Evolutionary conservation across 2,888 invertebrate species (phyloP).

Genomic region (Tenthredo livida): DNA sequence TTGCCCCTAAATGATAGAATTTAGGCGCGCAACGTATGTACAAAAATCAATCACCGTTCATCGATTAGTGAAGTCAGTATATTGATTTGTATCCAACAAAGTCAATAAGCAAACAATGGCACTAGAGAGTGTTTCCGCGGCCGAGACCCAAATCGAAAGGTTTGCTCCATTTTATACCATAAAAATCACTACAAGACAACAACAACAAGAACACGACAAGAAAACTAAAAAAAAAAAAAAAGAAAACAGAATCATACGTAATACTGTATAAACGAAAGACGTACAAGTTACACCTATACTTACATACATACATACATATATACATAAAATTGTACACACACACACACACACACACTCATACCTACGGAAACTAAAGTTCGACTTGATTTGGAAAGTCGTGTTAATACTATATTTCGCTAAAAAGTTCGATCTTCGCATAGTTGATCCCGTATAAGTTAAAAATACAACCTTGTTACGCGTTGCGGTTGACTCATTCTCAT

Average conservation of each 20-base stretch:
- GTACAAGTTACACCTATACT: not conserved
- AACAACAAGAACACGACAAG: not conserved
- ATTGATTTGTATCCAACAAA: slow-evolving; percentile 46
- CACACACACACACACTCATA: not conserved
- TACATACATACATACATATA: slow-evolving; percentile 9
- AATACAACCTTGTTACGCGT: slow-evolving; percentile 6
- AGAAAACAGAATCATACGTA: not conserved
- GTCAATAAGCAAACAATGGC: slow-evolving; percentile 66
- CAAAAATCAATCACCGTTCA: slow-evolving; percentile 51
- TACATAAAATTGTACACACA: not conserved
- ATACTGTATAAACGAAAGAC: not conserved
- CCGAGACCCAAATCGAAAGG: slow-evolving; percentile 77
- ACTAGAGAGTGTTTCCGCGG: slow-evolving; percentile 77
- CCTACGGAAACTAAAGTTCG: not conserved
- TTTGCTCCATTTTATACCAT: slow-evolving; percentile 74
- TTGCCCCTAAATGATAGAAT: slow-evolving; percentile 65
- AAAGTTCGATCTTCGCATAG: slow-evolving; percentile 10
- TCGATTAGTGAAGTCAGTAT: slow-evolving; percentile 52
- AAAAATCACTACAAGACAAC: slow-evolving; percentile 44
- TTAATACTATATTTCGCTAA: not conserved
- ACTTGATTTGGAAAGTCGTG: not conserved
- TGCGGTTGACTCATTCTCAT: slow-evolving; percentile 21
- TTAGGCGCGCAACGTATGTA: slow-evolving; percentile 63
- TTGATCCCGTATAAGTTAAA: slow-evolving; percentile 11
- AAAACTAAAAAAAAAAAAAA: not conserved